Evolutionary conservation across 2,888 invertebrate genomes (phyloP), one percentile per base, ranked within the genome.

Genomic region (Steinernema hermaphroditum): DNA sequence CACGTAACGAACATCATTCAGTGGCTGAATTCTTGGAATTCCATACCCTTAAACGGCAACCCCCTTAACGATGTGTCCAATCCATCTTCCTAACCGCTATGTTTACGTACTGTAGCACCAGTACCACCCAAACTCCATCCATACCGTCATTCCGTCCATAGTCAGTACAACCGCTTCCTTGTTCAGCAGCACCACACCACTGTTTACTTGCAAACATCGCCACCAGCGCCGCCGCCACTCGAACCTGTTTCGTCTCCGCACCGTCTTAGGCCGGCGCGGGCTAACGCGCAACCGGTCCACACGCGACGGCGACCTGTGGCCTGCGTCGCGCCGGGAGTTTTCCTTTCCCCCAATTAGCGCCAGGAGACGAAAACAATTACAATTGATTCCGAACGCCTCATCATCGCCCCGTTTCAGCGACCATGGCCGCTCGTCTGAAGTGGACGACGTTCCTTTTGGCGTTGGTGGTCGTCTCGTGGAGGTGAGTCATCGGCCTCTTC

Each of bases 301-400:
- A 41, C 41, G 41, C 14, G 9, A 14, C 41, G 41, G 41, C 41
- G 41, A 8, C 41, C 41, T 14, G 8, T 41, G 41, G 41, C 41
- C 41, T 41, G 41, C 41, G 4, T 14, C 8, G 4, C 8, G 19
- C 46, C 46, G 46, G 19, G 46, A 46, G 19, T 46, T 46, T 46
- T 46, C 46, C 46, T n/a, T 41, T 37, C 37, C 46, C n/a, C 46
- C 16, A 46, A 46, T 46, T 46, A 46, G 46, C 46, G 46, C n/a
- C n/a, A n/a, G n/a, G n/a, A 6, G 46, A 46, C 8, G 8, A 46
- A 46, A 46, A 46, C 46, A 46, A 46, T 46, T 19, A n/a, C 46
- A 46, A 46, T 46, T 46, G 46, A 46, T 46, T 46, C 37, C 37
- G 37, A 37, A 37, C 37, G 37, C 37, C 12, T 37, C 37, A 37